These are phyloP conservation scores for Turritopsis rubra DNA, from an alignment of 30 jellyfish, hydroid and myxozoan genomes.

Conservation along the genomic window DNA sequence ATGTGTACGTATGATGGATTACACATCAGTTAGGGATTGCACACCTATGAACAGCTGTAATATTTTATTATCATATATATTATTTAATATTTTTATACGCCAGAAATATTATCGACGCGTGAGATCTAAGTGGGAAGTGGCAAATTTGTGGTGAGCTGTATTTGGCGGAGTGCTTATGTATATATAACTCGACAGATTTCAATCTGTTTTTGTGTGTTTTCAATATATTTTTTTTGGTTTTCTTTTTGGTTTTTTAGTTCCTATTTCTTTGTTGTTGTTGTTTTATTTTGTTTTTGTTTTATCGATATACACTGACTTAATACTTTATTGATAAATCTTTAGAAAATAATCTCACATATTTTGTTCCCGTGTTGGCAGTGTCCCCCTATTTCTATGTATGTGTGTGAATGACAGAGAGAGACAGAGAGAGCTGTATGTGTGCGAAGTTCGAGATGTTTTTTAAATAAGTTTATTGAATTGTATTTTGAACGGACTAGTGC, in stretches of 20 bases:
- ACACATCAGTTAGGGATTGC: background rate
- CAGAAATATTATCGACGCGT: background rate
- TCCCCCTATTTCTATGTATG: background rate
- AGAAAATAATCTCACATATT: background rate
- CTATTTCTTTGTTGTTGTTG: background rate
- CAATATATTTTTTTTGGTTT: background rate
- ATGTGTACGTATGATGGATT: background rate
- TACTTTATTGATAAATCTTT: background rate
- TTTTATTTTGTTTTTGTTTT: too few species aligned
- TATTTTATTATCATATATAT: background rate
- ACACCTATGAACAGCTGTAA: background rate
- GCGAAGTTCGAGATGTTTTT: background rate
- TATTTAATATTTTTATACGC: constrained; percentile 17
- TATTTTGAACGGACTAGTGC: background rate
- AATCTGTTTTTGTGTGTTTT: background rate
- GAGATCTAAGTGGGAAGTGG: constrained; percentile 17
- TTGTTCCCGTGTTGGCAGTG: background rate
- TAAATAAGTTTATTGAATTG: background rate
- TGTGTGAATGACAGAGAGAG: background rate
- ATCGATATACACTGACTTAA: background rate
- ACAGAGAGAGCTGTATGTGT: background rate
- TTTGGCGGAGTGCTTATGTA: background rate
- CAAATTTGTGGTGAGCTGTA: background rate
- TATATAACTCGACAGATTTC: background rate
- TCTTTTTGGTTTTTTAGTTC: background rate